A percentile compares a stretch with the other conserved stretches of the same genome.
Evolutionary conservation across 1,140 invertebrate species (phyloP).

Genomic region (Penaeus chinensis): DNA sequence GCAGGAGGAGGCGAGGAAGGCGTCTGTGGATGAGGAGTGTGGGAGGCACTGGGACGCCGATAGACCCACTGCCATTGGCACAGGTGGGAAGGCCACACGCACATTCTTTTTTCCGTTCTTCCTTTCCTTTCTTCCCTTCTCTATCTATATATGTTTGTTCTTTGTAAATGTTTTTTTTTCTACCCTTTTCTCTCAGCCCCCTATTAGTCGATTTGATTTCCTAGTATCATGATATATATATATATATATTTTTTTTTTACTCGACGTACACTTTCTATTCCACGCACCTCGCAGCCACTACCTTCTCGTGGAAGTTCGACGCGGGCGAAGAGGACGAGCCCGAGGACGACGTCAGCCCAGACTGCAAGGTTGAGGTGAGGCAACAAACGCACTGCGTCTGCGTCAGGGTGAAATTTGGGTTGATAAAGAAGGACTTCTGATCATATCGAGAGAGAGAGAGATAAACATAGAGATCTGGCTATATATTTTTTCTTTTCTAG

Average conservation of each 20-base stretch:
- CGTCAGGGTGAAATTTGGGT: neutral
- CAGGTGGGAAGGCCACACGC: too few species aligned
- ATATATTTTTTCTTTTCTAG: too few species aligned
- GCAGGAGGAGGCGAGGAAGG: neutral
- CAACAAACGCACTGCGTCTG: neutral
- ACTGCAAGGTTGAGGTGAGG: constrained; percentile 1
- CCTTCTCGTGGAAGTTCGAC: constrained; percentile 20
- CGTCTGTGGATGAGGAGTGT: neutral
- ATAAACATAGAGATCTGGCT: too few species aligned
- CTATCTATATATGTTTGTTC: too few species aligned
- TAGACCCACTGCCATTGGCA: neutral
- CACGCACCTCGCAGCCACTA: neutral
- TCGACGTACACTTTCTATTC: neutral
- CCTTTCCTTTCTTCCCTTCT: too few species aligned
- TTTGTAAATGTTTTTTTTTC: too few species aligned
- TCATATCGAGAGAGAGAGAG: too few species aligned
- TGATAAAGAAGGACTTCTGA: neutral
- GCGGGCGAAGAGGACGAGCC: neutral
- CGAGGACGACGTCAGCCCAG: neutral
- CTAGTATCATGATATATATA: neutral
- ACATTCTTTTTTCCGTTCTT: too few species aligned
- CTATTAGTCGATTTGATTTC: neutral
- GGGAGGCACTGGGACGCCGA: neutral
- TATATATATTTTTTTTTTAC: neutral
- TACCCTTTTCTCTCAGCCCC: too few species aligned